Evolutionary conservation across 2,113 vertebrate genomes (phyloP).

Genomic region (Callocephalon fimbriatum): DNA sequence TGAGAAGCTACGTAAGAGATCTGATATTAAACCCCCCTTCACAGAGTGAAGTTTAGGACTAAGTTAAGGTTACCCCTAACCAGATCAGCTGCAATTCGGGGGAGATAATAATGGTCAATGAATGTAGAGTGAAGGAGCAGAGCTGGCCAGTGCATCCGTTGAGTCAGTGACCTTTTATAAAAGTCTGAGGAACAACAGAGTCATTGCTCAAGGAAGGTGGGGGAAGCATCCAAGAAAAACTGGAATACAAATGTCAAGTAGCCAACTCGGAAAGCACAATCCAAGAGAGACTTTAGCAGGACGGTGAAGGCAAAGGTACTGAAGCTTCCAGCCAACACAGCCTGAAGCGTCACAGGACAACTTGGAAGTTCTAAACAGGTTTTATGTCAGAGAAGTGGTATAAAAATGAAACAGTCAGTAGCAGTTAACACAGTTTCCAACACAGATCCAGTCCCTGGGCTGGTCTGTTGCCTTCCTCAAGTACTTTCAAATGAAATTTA

Average conservation of each 20-base stretch:
- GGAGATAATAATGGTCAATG: background rate
- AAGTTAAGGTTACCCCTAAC: background rate
- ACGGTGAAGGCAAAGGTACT: background rate
- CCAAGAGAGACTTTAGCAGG: background rate
- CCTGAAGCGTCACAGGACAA: background rate
- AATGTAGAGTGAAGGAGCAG: background rate
- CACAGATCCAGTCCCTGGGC: background rate
- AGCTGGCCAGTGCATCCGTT: accelerated
- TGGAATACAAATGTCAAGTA: background rate
- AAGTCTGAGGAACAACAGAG: background rate
- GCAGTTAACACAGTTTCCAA: background rate
- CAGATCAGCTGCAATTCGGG: background rate
- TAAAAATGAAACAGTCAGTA: background rate
- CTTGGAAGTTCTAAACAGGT: background rate
- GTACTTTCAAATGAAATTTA: background rate
- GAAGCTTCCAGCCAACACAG: background rate
- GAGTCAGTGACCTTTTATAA: background rate
- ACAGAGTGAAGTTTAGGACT: background rate
- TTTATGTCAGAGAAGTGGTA: background rate
- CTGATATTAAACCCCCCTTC: background rate
- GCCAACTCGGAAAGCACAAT: background rate
- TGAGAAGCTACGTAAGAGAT: background rate
- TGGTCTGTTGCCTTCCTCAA: background rate
- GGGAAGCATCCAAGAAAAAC: background rate
- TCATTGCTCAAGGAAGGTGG: background rate